phyloP scores from a whole-genome alignment of 1,140 invertebrate species.

The Brachionus asplanchnoidis region DNA sequence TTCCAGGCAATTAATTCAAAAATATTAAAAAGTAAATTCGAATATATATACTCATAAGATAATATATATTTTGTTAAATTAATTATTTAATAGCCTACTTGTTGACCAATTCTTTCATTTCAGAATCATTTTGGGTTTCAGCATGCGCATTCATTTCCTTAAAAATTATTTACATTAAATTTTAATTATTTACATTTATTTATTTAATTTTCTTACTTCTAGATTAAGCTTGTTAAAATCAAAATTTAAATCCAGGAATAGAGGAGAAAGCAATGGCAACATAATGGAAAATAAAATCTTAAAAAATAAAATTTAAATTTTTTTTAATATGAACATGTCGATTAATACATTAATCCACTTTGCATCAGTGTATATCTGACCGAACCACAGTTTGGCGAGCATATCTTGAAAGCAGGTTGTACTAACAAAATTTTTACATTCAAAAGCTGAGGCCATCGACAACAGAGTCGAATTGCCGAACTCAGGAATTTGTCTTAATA shows the following conservation, averaged over 20 bases:
- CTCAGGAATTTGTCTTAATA: conserved; percentile 19
- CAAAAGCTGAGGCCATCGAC: not conserved
- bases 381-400: conserved; percentile 18
- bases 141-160: not conserved
- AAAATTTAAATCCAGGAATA: not conserved
- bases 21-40: too few species aligned
- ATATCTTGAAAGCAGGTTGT: not conserved
- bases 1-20: too few species aligned
- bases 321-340: not conserved
- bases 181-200: not conserved
- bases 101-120: not conserved
- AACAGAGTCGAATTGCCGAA: not conserved
- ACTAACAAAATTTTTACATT: conserved; percentile 15
- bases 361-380: not conserved
- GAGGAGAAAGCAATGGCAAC: conserved; percentile 3
- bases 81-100: not conserved
- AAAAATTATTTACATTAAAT: not conserved
- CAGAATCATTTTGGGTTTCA: not conserved
- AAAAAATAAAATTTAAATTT: not conserved
- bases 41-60: too few species aligned
- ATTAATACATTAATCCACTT: not conserved
- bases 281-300: not conserved
- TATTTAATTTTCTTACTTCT: not conserved
- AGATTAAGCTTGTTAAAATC: conserved; percentile 17
- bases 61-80: not conserved